These are phyloP conservation scores for Brachyptera risi DNA, from an alignment of 2,888 invertebrate species.

Conservation along the genomic window DNA sequence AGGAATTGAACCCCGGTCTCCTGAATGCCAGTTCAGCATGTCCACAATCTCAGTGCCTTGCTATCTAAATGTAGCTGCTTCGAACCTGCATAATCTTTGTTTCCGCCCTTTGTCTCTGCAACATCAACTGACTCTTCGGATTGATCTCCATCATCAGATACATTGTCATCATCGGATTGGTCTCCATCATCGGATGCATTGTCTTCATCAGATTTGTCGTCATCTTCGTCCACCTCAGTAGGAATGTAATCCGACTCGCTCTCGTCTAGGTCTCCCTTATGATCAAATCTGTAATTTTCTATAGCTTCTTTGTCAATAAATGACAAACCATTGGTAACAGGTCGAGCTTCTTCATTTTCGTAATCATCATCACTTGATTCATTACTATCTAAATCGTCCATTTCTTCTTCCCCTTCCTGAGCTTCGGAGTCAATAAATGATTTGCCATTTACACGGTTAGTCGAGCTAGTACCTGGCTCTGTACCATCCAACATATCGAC, in stretches of 20 bases:
- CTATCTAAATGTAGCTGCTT: no score
- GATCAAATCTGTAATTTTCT: no score
- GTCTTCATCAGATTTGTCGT: background rate
- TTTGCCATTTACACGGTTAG: background rate
- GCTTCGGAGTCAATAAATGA: background rate
- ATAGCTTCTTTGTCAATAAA: no score
- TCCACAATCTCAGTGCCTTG: no score
- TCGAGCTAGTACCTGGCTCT: background rate
- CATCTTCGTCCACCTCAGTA: no score
- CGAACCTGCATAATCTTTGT: slow-evolving; percentile 9
- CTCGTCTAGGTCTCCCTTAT: no score
- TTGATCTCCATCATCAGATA: background rate
- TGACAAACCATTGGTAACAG: no score
- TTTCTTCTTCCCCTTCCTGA: background rate
- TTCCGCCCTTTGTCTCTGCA: background rate
- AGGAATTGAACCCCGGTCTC: no score
- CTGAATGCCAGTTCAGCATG: no score
- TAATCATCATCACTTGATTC: background rate
- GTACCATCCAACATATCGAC: background rate
- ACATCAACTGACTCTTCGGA: background rate
- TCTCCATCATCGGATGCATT: slow-evolving; percentile 4
- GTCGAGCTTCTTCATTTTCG: background rate
- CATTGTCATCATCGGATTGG: slow-evolving; percentile 4
- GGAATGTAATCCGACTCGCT: no score
- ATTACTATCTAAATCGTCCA: background rate